Evolutionary conservation across 2,113 vertebrate species (phyloP).

Genomic region (Chroicocephalus ridibundus): DNA sequence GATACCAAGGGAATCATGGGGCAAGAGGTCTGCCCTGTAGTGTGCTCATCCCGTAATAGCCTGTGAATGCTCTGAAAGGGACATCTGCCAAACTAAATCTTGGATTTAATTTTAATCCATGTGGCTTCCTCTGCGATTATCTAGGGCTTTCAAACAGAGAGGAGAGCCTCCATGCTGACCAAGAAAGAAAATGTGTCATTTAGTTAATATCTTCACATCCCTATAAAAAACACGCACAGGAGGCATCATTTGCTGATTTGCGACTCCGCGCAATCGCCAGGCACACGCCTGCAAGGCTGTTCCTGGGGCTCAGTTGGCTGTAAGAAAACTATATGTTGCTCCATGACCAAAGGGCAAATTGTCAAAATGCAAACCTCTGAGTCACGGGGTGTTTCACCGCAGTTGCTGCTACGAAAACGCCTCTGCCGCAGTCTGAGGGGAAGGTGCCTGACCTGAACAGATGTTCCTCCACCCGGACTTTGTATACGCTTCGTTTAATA

Average conservation of each 20-base stretch:
- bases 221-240: background rate
- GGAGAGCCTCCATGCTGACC: background rate
- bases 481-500: rapidly evolving
- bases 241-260: background rate
- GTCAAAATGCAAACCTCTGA: background rate
- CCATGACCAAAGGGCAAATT: background rate
- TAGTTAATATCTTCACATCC: background rate
- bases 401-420: background rate
- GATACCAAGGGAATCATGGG: rapidly evolving
- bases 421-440: rapidly evolving
- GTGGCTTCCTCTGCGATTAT: slow-evolving; percentile 25
- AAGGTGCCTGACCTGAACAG: background rate
- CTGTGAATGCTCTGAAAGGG: background rate
- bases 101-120: slow-evolving; percentile 53
- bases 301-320: rapidly evolving
- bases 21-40: background rate
- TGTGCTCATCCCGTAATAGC: background rate
- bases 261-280: rapidly evolving
- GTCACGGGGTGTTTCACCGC: rapidly evolving
- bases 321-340: background rate
- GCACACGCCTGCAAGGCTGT: rapidly evolving
- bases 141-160: background rate
- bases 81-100: slow-evolving; percentile 34
- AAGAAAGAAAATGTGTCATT: background rate
- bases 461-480: background rate